phyloP scores from a whole-genome alignment of 2,888 invertebrate genomes.

The Peribatodes rhomboidaria region DNA sequence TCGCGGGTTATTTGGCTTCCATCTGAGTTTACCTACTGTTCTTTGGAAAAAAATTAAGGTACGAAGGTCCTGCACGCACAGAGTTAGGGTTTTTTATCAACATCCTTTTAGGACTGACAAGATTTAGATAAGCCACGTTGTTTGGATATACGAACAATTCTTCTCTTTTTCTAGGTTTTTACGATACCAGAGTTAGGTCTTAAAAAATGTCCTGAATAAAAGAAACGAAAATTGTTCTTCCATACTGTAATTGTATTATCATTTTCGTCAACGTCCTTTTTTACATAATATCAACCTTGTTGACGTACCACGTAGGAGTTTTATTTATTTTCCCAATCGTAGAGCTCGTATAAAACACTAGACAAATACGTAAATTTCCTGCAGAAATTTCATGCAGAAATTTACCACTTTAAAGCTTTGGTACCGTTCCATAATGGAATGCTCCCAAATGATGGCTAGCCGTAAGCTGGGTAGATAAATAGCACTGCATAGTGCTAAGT shows the following conservation, averaged over 20 bases:
- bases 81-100: not conserved
- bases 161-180: not conserved
- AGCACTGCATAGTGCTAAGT: too few relatives aligned
- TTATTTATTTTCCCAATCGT: too few relatives aligned
- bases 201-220: not conserved
- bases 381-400: too few relatives aligned
- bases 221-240: too few relatives aligned
- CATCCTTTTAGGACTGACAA: not conserved
- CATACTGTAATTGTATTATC: not conserved
- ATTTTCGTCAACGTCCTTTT: not conserved
- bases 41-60: conserved; percentile 37
- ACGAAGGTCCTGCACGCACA: not conserved
- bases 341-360: too few relatives aligned
- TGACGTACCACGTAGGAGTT: too few relatives aligned
- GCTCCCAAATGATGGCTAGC: too few relatives aligned
- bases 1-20: conserved; percentile 12
- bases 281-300: too few relatives aligned
- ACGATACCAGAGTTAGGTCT: not conserved
- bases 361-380: too few relatives aligned
- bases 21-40: not conserved
- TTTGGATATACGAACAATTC: not conserved
- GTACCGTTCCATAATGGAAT: too few relatives aligned
- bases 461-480: too few relatives aligned
- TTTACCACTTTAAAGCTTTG: too few relatives aligned
- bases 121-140: conserved; percentile 5